These are phyloP conservation scores for Heliocidaris erythrogramma DNA, from an alignment of 35 echinoderm and acorn worm species.

Conservation along the genomic window DNA sequence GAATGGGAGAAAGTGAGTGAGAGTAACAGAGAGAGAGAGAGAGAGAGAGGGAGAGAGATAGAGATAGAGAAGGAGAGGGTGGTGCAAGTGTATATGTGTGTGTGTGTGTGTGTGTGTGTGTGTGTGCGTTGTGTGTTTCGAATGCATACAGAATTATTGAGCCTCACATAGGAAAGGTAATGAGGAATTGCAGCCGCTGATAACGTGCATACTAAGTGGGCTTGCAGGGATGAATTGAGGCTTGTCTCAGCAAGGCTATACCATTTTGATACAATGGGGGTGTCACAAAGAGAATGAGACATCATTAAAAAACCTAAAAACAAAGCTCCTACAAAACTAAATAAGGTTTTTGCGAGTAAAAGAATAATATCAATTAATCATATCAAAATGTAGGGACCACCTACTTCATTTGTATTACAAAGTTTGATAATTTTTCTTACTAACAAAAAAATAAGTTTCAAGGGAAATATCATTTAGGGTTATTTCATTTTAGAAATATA, in stretches of 20 bases:
- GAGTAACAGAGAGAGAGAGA: not conserved
- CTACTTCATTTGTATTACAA: not conserved
- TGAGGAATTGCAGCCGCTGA: conserved; percentile 18
- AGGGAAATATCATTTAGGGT: not conserved
- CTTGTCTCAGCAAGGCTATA: not conserved
- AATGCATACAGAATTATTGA: conserved; percentile 12
- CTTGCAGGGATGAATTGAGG: not conserved
- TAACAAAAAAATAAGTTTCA: not conserved
- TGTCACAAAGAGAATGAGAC: not conserved
- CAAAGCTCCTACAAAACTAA: not conserved
- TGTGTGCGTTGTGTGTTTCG: conserved; percentile 3
- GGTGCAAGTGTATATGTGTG: conserved; percentile 31
- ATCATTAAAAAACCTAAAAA: not conserved
- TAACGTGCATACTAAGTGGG: conserved; percentile 42
- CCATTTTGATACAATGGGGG: conserved; percentile 15
- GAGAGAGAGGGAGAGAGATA: not conserved
- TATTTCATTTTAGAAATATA: not conserved
- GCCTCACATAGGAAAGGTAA: not conserved
- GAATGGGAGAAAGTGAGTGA: not conserved
- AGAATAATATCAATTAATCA: not conserved
- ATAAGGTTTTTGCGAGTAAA: not conserved
- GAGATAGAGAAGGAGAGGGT: not conserved
- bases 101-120: conserved; percentile 33
- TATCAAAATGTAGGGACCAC: not conserved
- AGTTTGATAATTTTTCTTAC: not conserved